Percentiles rank a stretch among this genome's conserved stretches.
Evolutionary conservation across 1,140 invertebrate genomes (phyloP).

Genomic region (Drosophila ananassae): DNA sequence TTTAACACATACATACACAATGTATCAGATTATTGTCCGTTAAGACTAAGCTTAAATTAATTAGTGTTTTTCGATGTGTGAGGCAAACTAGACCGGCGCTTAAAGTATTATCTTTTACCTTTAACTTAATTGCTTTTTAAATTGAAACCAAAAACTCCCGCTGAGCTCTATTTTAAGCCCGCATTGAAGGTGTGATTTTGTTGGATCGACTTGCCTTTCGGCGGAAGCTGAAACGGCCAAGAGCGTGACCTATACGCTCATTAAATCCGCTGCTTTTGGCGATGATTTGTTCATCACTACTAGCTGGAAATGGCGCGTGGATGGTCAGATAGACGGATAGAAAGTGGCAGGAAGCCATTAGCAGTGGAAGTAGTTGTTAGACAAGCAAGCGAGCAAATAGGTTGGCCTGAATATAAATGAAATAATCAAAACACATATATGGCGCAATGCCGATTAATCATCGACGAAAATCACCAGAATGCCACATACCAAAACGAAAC

Average conservation of each 20-base stretch:
- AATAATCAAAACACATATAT: constrained; percentile 65
- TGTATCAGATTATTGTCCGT: background rate
- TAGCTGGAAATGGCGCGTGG: constrained; percentile 44
- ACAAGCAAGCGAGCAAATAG: constrained; percentile 25
- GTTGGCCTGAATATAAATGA: constrained; percentile 69
- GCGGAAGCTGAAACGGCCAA: constrained; percentile 60
- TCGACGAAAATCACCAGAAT: constrained; percentile 37
- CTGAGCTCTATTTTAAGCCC: constrained; percentile 56
- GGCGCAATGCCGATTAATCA: constrained; percentile 48
- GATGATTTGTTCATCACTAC: constrained; percentile 60
- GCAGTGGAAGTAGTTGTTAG: constrained; percentile 53
- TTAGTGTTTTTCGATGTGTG: background rate
- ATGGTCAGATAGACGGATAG: constrained; percentile 31
- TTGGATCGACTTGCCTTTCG: constrained; percentile 24
- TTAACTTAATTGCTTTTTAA: constrained; percentile 53
- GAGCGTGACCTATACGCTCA: constrained; percentile 69
- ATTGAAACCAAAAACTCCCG: constrained; percentile 42
- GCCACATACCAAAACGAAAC: constrained; percentile 39
- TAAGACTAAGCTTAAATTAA: background rate
- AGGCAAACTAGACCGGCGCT: constrained; percentile 12
- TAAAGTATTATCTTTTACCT: constrained; percentile 39
- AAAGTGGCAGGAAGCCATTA: constrained; percentile 60
- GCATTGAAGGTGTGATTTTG: constrained; percentile 52
- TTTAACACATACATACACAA: background rate
- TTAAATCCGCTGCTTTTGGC: constrained; percentile 47